Percentiles rank a stretch among this genome's conserved stretches.
phyloP scores from a whole-genome alignment of 2,888 invertebrate genomes.

The Mesopsocus fuscifrons region DNA sequence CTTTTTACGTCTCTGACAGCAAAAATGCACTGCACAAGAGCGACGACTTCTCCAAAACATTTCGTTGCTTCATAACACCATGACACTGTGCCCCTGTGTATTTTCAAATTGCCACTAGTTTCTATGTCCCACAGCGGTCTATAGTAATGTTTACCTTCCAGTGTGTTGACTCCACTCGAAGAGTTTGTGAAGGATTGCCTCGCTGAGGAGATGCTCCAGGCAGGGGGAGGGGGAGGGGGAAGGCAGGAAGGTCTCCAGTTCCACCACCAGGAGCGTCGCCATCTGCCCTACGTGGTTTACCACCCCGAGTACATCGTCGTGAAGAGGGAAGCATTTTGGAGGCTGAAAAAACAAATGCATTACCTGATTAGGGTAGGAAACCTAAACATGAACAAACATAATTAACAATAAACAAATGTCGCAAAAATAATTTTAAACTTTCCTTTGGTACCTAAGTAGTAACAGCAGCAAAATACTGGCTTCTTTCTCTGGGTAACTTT shows the following conservation, averaged over 20 bases:
- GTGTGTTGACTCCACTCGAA: slow-evolving; percentile 71
- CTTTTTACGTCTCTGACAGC: too few species aligned
- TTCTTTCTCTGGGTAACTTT: too few species aligned
- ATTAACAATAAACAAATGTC: slow-evolving; percentile 11
- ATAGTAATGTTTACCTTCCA: too few species aligned
- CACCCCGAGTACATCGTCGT: slow-evolving; percentile 79
- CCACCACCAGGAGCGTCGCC: slow-evolving; percentile 63
- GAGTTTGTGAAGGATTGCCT: slow-evolving; percentile 69
- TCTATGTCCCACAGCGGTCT: too few species aligned
- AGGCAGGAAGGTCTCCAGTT: slow-evolving; percentile 34
- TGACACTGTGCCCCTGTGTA: too few species aligned
- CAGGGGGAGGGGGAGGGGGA: slow-evolving; percentile 42
- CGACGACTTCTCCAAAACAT: too few species aligned
- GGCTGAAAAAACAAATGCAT: slow-evolving; percentile 23
- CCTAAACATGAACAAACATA: slow-evolving; percentile 13
- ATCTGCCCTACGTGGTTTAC: slow-evolving; percentile 85
- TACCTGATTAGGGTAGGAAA: slow-evolving; percentile 12
- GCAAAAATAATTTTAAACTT: too few species aligned
- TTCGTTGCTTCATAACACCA: too few species aligned
- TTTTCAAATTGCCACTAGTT: too few species aligned
- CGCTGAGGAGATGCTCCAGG: slow-evolving; percentile 63
- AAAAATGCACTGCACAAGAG: too few species aligned
- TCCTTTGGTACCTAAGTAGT: too few species aligned
- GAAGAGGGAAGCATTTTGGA: slow-evolving; percentile 33
- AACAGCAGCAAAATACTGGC: slow-evolving; percentile 4